These are phyloP conservation scores for Trachops cirrhosus DNA, from an alignment of 2,797 vertebrate genomes.

Conservation along the genomic window DNA sequence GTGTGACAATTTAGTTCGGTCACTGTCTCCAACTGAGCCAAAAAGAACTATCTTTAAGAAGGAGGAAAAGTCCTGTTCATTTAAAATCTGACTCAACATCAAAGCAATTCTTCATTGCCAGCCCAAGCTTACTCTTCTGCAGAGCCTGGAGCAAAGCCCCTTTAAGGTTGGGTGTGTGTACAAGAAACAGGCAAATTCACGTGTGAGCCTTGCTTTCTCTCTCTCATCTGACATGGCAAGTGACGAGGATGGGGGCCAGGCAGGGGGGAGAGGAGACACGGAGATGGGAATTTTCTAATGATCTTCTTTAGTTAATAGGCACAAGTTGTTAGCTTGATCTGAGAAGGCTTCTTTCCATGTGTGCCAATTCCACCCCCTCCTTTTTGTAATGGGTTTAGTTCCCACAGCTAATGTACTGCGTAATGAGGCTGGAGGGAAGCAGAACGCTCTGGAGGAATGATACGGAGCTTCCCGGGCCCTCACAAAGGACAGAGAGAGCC, in stretches of 20 bases:
- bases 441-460: conserved; percentile 77
- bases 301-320: conserved; percentile 83
- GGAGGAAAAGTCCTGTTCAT: not conserved
- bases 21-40: not conserved
- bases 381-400: conserved; percentile 82
- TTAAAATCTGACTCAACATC: not conserved
- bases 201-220: conserved; percentile 63
- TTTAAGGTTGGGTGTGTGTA: conserved; percentile 68
- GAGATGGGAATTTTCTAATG: conserved; percentile 81
- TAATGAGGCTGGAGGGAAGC: conserved; percentile 82
- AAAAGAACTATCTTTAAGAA: conserved; percentile 19
- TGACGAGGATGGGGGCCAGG: conserved; percentile 1
- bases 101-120: not conserved
- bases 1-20: not conserved
- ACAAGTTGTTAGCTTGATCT: conserved; percentile 82
- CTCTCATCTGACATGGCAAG: conserved; percentile 37
- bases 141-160: conserved; percentile 46
- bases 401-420: conserved; percentile 83
- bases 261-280: conserved; percentile 42
- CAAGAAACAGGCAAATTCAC: conserved; percentile 71
- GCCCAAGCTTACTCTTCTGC: not conserved
- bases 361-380: conserved; percentile 79
- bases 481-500: conserved; percentile 82
- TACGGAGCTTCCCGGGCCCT: conserved; percentile 79
- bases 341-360: conserved; percentile 79